phyloP scores from a whole-genome alignment of 2,113 vertebrate genomes.

The Genyomyrus donnyi region DNA sequence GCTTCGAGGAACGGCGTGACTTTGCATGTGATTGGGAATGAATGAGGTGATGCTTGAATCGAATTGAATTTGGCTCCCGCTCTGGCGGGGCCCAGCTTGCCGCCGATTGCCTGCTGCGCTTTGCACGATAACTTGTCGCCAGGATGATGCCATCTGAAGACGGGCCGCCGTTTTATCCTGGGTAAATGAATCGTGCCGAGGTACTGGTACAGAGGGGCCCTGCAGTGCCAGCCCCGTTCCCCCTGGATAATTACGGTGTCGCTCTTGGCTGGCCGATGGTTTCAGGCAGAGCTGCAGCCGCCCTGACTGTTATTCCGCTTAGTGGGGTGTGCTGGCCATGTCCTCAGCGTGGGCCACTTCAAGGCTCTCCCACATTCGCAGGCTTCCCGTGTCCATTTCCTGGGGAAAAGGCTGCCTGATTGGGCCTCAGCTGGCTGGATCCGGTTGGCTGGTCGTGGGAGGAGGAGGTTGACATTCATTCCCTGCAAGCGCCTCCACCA shows the following conservation, averaged over 20 bases:
- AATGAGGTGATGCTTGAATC: background rate
- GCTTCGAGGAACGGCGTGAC: background rate
- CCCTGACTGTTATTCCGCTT: slow-evolving; percentile 14
- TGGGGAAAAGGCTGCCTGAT: slow-evolving; percentile 55
- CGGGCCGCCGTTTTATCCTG: background rate
- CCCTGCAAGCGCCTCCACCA: background rate
- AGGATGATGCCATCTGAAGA: background rate
- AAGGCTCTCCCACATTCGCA: slow-evolving; percentile 42
- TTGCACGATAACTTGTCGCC: background rate
- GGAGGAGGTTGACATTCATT: background rate
- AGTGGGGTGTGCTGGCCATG: slow-evolving; percentile 30
- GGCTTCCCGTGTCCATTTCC: slow-evolving; percentile 51
- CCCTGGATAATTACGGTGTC: slow-evolving; percentile 46
- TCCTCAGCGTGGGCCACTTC: slow-evolving; percentile 46
- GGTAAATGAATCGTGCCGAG: background rate
- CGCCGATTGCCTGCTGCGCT: background rate
- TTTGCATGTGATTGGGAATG: background rate
- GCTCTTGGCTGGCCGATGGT: slow-evolving; percentile 33
- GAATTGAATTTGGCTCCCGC: background rate
- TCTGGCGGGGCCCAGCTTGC: background rate
- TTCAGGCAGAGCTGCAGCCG: slow-evolving; percentile 21
- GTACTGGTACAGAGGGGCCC: background rate
- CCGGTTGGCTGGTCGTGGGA: slow-evolving; percentile 42
- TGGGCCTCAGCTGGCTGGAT: slow-evolving; percentile 57
- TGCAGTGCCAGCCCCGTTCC: slow-evolving; percentile 13